Base-by-base conservation (phyloP, 2,113 vertebrate genomes). In the Kryptolebias marmoratus region DNA sequence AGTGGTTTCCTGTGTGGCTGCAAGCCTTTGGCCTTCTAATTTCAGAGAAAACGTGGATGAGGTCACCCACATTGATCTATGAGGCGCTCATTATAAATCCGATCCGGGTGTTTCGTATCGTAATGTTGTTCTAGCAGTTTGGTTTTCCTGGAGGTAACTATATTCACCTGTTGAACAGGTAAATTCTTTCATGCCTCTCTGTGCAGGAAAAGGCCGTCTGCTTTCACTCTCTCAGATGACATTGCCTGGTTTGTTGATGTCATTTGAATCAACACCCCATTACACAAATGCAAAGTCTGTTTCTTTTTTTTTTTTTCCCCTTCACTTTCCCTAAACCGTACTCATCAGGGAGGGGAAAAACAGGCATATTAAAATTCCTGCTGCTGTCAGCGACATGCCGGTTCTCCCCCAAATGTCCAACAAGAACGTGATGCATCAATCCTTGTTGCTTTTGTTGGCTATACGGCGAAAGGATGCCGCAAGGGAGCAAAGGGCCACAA, bases 31-130 rank as follows among this genome's bases (percentile, higher is more conserved):
- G 39, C 39, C 39, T 6, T 42, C 39, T 42, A 49, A 7, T 74
- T 68, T 4, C n/a, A 64, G 48, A 65, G 47, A 66, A 53, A 55
- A 71, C 31, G 18, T 64, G 65, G 62, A 79, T 84, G 54, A 68
- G 69, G 30, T 3, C 59, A 22, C 44, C 50, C 30, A 52, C 15
- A 52, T 4, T 50, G n/a, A 66, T 70, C 53, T 61, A 13, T 50
- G 28, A 58, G 22, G 18, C 36, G 58, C 45, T 75, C 55, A 42
- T 64, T 70, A 36, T 9, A 73, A 64, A 61, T 72, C 28, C 55
- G 62, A 54, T 48, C 50, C 70, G 22, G 28, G 22, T 50, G 1
- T 50, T 54, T 71, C 12, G 8, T 15, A 7, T 57, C 30, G 31
- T 48, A 45, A 11, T 65, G 27, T 30, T 66, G n/a, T 58, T 69